Percentiles rank a stretch among this genome's conserved stretches.
Conservation (phyloP, 1,140 invertebrate species). For the Palaemon carinicauda region DNA sequence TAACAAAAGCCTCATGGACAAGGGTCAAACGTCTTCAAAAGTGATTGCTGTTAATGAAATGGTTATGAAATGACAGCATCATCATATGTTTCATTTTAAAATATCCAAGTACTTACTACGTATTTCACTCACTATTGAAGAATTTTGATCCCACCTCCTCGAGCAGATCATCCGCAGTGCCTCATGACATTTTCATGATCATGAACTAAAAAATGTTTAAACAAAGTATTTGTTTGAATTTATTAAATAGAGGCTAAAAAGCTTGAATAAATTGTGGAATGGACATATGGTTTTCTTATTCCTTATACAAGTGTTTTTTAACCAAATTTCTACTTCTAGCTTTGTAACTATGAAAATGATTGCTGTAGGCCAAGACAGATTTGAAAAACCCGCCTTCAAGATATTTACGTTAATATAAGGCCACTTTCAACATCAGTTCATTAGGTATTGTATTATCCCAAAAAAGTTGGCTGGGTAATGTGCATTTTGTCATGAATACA, state of each 20-base stretch:
- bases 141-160: not conserved
- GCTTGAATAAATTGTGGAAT: conserved; percentile 46
- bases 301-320: too few species aligned
- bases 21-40: conserved; percentile 5
- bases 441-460: too few species aligned
- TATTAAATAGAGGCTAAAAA: conserved; percentile 33
- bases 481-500: too few species aligned
- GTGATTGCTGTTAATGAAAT: not conserved
- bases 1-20: not conserved
- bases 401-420: too few species aligned
- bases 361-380: too few species aligned
- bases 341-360: too few species aligned
- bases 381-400: too few species aligned
- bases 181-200: conserved; percentile 21
- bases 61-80: not conserved
- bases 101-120: conserved; percentile 17
- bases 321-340: too few species aligned
- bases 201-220: not conserved
- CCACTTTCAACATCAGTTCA: too few species aligned
- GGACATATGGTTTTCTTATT: not conserved
- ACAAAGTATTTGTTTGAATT: conserved; percentile 20
- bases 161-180: conserved; percentile 17
- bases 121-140: conserved; percentile 15
- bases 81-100: not conserved
- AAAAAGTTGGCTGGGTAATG: too few species aligned